Conservation (phyloP, 2,113 vertebrate genomes). For the Phrynocephalus versicolor region DNA sequence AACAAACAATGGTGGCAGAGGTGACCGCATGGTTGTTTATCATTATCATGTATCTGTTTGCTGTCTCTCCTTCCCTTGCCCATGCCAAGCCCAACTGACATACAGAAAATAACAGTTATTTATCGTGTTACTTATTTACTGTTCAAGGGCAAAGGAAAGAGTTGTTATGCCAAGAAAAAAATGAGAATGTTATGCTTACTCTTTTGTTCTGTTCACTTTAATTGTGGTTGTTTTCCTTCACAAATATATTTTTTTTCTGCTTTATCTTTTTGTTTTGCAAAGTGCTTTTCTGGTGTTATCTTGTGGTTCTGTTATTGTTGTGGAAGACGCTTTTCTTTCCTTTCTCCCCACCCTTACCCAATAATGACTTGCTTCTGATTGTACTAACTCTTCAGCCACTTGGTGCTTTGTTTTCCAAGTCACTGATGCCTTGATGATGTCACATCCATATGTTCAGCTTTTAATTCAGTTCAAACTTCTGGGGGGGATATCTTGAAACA, state of each 20-base stretch:
- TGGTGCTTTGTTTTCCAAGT: conserved; percentile 68
- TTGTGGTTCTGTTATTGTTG: conserved; percentile 62
- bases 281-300: conserved; percentile 70
- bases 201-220: conserved; percentile 69
- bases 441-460: conserved; percentile 76
- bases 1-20: conserved; percentile 93
- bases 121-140: conserved; percentile 30
- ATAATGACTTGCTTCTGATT: conserved; percentile 48
- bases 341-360: conserved; percentile 51
- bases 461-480: conserved; percentile 65
- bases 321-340: conserved; percentile 66
- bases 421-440: conserved; percentile 70
- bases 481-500: conserved; percentile 64
- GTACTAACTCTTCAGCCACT: conserved; percentile 70
- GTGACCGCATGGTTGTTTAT: conserved; percentile 85
- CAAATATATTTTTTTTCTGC: conserved; percentile 14
- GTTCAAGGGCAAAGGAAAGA: conserved; percentile 79
- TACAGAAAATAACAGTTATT: conserved; percentile 17
- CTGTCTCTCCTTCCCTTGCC: conserved; percentile 80
- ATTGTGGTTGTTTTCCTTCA: conserved; percentile 69
- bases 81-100: conserved; percentile 49
- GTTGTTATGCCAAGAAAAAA: conserved; percentile 55
- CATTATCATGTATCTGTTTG: conserved; percentile 80
- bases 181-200: conserved; percentile 63
- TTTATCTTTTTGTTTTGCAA: conserved; percentile 73